A percentile compares a stretch with the other conserved stretches of the same genome.
Evolutionary conservation across 2,113 vertebrate genomes (phyloP).

Genomic region (Corythaeola cristata): DNA sequence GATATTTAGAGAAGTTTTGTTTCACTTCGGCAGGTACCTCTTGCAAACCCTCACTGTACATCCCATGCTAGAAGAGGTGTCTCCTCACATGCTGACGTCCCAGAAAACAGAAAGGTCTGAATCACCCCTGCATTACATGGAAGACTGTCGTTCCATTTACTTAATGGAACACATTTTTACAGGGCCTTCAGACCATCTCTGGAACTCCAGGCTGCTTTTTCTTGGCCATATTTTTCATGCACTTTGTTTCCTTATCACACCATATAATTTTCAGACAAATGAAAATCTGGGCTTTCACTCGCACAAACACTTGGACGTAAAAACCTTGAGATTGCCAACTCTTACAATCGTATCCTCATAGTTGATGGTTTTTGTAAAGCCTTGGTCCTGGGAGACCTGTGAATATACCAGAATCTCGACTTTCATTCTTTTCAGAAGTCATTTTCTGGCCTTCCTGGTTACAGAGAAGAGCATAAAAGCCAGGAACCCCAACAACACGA

Average conservation of each 20-base stretch:
- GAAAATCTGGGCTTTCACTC: constrained; percentile 43
- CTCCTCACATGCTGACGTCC: not conserved
- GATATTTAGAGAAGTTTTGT: not conserved
- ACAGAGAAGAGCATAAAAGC: not conserved
- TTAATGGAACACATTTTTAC: constrained; percentile 54
- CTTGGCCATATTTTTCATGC: not conserved
- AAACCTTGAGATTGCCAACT: not conserved
- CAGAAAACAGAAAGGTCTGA: not conserved
- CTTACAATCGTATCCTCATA: not conserved
- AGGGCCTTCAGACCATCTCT: not conserved
- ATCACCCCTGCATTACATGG: not conserved
- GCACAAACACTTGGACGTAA: constrained; percentile 17
- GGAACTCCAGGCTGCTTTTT: not conserved
- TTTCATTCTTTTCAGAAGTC: not conserved
- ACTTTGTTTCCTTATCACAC: constrained; percentile 31
- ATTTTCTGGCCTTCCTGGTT: not conserved
- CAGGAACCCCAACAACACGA: not conserved
- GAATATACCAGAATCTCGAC: not conserved
- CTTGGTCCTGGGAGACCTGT: constrained; percentile 2
- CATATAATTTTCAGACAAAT: not conserved
- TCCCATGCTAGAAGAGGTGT: not conserved
- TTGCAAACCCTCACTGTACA: not conserved
- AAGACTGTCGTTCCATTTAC: not conserved
- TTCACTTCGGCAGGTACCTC: not conserved
- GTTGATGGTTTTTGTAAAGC: not conserved